Conservation (phyloP, 2,888 invertebrate species). For the Pecten maximus region DNA sequence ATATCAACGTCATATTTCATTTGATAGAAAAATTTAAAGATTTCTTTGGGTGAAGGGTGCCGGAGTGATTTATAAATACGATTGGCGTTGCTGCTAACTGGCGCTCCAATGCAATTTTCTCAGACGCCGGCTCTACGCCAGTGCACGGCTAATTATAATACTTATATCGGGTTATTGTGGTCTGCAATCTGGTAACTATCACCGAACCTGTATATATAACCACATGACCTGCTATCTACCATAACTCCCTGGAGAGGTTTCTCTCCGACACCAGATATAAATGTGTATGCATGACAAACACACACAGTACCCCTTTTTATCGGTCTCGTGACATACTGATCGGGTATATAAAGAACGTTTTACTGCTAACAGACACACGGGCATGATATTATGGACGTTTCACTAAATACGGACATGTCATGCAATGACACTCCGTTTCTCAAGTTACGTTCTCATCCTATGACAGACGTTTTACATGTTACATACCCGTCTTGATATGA, state of each 20-base stretch:
- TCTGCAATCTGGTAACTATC: not conserved
- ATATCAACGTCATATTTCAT: slow-evolving; percentile 23
- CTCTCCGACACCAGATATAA: no score
- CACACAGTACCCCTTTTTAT: no score
- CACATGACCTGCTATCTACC: not conserved
- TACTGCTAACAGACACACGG: no score
- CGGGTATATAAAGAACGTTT: no score
- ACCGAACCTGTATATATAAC: not conserved
- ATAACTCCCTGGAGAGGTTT: not conserved
- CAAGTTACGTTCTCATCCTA: no score
- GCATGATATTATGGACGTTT: no score
- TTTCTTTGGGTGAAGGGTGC: not conserved
- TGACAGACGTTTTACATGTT: no score
- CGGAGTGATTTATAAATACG: not conserved
- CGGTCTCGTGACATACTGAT: no score
- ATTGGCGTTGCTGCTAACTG: not conserved
- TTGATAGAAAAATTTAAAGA: not conserved
- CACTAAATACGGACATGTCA: no score
- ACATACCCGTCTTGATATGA: no score
- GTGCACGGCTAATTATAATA: not conserved
- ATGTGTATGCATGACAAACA: no score
- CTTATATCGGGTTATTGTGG: not conserved
- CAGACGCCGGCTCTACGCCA: not conserved
- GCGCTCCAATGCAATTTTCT: not conserved
- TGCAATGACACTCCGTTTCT: no score